Base-by-base conservation (phyloP, 2,113 vertebrate genomes). In the Pygathrix nemaeus region DNA sequence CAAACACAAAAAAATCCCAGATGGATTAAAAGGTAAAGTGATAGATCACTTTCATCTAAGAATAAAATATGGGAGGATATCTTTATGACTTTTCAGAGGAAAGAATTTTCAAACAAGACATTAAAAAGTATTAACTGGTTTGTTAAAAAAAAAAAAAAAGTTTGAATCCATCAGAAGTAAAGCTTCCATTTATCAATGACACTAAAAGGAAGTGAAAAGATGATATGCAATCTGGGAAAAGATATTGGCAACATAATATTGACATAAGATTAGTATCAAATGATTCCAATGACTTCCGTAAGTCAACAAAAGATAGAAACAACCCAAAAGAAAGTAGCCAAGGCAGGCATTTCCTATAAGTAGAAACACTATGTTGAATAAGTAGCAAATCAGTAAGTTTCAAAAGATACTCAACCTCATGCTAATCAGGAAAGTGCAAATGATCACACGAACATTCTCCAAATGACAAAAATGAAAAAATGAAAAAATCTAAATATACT, bases 21-120 rank as follows among this genome's bases (percentile, higher is more conserved):
- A 14, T 83, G 23, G 35, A 86, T 48, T 89, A 79, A 73, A 84
- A 85, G 23, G 17, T 38, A 85, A 97, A 89, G 72, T 40, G 10
- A 48, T 50, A 59, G 5, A 61, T 68, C 48, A 84, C 18, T 93
- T 81, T 57, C 76, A 40, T 45, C 88, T 89, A 81, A 66, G 32
- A 89, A 52, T 68, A 94, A 95, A 93, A 85, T 50, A 70, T 3
- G 85, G 17, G 8, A 75, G 68, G 17, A n/a, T 14, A 82, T 64
- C 10, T 86, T 94, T 20, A 80, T 72, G 27, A 66, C 20, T 4
- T 68, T 89, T 70, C 32, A 48, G 20, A 61, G 57, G 3, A 80
- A 97, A 95, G n/a, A 84, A 90, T 78, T 76, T 90, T 83, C 18
- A 88, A 97, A 82, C 8, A 78, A 59, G 17, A 80, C 5, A 88